Percentiles rank a stretch among this genome's conserved stretches.
Evolutionary conservation across 2,888 invertebrate genomes (phyloP).

Genomic region (Ichneumon xanthorius): DNA sequence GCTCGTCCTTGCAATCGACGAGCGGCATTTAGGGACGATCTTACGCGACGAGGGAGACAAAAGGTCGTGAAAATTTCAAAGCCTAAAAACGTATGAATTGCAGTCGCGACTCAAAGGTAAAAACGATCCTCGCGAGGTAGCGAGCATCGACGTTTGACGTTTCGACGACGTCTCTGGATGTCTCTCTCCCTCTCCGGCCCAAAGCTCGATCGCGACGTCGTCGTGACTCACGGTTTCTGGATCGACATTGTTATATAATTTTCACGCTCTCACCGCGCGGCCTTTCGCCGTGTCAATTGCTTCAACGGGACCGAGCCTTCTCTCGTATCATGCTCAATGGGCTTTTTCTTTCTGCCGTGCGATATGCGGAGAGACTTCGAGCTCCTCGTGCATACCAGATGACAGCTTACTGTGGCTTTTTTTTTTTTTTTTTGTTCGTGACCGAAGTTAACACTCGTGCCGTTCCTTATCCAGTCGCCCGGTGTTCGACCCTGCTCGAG

Average conservation of each 20-base stretch:
- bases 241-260: slow-evolving; percentile 52
- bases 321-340: slow-evolving; percentile 26
- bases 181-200: too few relatives aligned
- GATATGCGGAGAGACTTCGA: slow-evolving; percentile 2
- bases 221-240: slow-evolving; percentile 55
- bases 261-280: slow-evolving; percentile 13
- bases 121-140: neutral
- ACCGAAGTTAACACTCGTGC: neutral
- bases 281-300: neutral
- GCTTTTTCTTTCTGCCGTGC: neutral
- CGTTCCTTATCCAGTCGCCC: neutral
- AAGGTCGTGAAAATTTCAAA: neutral
- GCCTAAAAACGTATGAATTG: neutral
- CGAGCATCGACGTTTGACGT: slow-evolving; percentile 41
- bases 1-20: neutral
- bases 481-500: slow-evolving; percentile 19
- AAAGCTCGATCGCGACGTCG: slow-evolving; percentile 32
- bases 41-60: neutral
- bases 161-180: slow-evolving; percentile 20
- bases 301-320: neutral
- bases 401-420: neutral
- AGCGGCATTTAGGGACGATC: neutral
- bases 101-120: neutral
- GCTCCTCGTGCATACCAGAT: slow-evolving; percentile 25
- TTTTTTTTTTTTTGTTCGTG: neutral